Evolutionary conservation across 2,888 invertebrate genomes (phyloP).

Genomic region (Heliconius ismenius): DNA sequence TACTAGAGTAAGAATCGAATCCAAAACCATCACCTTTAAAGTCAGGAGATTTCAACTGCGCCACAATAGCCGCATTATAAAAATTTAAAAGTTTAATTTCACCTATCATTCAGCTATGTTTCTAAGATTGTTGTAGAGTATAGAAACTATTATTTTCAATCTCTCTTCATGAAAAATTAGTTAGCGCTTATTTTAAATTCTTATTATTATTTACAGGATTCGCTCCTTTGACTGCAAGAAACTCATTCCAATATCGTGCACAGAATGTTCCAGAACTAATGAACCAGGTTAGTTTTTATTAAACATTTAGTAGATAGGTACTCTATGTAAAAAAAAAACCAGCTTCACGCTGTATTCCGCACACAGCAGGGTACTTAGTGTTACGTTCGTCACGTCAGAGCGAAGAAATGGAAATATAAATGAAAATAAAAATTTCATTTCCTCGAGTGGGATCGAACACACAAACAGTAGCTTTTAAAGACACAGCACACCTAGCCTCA

Average conservation of each 20-base stretch:
- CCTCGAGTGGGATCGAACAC: no score
- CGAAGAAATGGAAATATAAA: background rate
- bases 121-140: no score
- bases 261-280: constrained; percentile 90
- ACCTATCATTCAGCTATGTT: no score
- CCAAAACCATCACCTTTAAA: no score
- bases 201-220: constrained; percentile 72
- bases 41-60: no score
- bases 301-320: background rate
- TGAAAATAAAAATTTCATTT: background rate
- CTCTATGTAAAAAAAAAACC: no score
- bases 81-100: no score
- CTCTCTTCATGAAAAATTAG: background rate
- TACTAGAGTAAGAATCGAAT: no score
- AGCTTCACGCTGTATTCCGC: background rate
- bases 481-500: no score
- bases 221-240: constrained; percentile 90
- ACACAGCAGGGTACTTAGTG: background rate
- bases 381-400: background rate
- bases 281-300: constrained; percentile 74
- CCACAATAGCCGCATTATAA: no score
- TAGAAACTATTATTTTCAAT: no score
- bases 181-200: background rate
- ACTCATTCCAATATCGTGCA: constrained; percentile 86
- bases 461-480: no score